Evolutionary conservation across 2,113 vertebrate species (phyloP).

Genomic region (Noctilio leporinus): DNA sequence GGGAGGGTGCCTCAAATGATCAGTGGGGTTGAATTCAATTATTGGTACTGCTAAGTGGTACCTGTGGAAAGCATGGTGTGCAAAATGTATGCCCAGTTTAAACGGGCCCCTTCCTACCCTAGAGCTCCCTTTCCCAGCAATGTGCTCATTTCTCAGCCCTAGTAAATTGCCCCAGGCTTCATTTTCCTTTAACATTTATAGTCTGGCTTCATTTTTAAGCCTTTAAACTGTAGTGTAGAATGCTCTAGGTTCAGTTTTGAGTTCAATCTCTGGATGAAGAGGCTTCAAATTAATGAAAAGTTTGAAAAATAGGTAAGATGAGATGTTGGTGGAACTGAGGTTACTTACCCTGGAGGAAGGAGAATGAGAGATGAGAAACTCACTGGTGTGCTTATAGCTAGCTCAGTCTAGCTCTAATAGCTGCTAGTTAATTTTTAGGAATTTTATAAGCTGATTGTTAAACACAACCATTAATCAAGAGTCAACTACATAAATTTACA

Average conservation of each 20-base stretch:
- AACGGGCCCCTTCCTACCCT: not conserved
- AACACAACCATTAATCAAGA: not conserved
- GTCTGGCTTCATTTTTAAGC: not conserved
- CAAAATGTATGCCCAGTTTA: constrained; percentile 6
- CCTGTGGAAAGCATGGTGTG: not conserved
- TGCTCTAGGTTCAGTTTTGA: not conserved
- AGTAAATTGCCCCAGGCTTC: not conserved
- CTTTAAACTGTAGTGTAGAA: not conserved
- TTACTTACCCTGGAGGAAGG: not conserved
- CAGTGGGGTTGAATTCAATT: constrained; percentile 1
- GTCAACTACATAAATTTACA: not conserved
- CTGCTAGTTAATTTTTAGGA: too few relatives aligned
- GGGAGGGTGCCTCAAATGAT: not conserved
- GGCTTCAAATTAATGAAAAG: not conserved
- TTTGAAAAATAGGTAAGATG: not conserved
- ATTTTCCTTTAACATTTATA: not conserved
- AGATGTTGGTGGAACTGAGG: not conserved
- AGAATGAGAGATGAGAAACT: not conserved
- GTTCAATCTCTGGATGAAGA: not conserved
- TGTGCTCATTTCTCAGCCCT: not conserved
- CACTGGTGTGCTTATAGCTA: too few relatives aligned
- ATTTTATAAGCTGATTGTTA: not conserved
- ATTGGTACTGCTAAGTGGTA: not conserved
- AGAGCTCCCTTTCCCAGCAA: not conserved
- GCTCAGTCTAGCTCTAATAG: too few relatives aligned